Percentiles rank a stretch among this genome's conserved stretches.
These are phyloP conservation scores for Nothocercus nigrocapillus DNA, from an alignment of 2,113 vertebrate genomes.

Conservation along the genomic window DNA sequence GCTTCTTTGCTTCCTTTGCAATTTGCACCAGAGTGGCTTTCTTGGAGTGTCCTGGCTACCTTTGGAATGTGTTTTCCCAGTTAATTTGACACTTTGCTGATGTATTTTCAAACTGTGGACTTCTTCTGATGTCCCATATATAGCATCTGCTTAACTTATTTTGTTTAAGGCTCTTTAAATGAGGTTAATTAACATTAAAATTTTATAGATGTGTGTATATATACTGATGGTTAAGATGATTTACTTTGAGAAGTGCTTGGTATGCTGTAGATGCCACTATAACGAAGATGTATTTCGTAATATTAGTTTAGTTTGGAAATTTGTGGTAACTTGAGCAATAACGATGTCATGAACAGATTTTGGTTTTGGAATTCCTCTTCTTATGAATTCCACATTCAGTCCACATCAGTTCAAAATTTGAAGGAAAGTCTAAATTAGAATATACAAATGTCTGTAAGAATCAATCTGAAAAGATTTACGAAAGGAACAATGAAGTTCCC, in stretches of 20 bases:
- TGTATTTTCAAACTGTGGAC: neutral
- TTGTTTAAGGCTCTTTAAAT: neutral
- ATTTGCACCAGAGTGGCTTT: neutral
- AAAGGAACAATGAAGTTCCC: neutral
- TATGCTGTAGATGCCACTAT: neutral
- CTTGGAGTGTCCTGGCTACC: neutral
- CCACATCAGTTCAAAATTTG: neutral
- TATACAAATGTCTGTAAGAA: neutral
- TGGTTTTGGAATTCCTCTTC: neutral
- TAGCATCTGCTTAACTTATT: neutral
- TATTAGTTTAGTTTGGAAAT: neutral
- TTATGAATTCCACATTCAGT: neutral
- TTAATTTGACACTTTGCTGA: neutral
- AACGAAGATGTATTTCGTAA: neutral
- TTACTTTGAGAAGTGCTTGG: neutral
- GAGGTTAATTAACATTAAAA: neutral
- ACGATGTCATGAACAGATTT: neutral
- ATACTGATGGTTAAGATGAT: neutral
- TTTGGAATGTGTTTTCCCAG: neutral
- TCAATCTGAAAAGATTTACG: neutral
- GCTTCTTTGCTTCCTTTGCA: neutral
- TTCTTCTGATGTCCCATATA: neutral
- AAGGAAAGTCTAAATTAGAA: neutral
- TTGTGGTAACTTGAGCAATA: neutral
- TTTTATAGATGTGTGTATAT: neutral